Percentiles rank a stretch among this genome's conserved stretches.
Conservation (phyloP, 2,113 vertebrate species). For the Rhagologus leucostigma region DNA sequence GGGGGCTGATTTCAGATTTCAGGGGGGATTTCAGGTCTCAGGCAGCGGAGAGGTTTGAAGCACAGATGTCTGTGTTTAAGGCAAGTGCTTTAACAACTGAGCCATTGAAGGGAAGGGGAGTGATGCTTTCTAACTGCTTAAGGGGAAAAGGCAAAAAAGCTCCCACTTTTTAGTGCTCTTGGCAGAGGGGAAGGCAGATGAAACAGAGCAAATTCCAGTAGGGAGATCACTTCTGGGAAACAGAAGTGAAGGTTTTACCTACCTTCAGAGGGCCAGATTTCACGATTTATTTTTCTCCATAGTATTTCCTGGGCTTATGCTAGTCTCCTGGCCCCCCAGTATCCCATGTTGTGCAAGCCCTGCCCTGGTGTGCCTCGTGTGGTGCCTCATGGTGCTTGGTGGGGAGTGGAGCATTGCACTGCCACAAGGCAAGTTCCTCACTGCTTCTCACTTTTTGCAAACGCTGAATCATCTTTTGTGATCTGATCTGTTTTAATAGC, state of each 20-base stretch:
- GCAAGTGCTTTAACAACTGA: not conserved
- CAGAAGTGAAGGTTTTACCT: not conserved
- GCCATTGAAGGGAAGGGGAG: not conserved
- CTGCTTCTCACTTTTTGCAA: not conserved
- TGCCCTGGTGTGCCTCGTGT: rapidly evolving
- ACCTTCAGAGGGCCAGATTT: not conserved
- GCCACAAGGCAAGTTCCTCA: rapidly evolving
- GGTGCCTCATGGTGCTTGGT: rapidly evolving
- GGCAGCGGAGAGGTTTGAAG: not conserved
- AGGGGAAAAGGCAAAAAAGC: not conserved
- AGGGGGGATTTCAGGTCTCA: not conserved
- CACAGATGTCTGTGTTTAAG: not conserved
- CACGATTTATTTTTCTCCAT: not conserved
- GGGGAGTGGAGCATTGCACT: rapidly evolving
- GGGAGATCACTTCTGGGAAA: not conserved
- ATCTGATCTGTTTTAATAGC: not conserved
- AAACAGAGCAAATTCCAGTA: not conserved
- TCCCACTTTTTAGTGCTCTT: not conserved
- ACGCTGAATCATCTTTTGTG: not conserved
- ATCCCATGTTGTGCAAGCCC: rapidly evolving
- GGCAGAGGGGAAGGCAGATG: not conserved
- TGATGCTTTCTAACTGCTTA: not conserved
- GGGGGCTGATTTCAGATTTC: not conserved
- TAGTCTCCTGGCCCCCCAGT: not conserved
- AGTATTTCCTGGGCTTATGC: not conserved